Evolutionary conservation across 1,140 invertebrate species (phyloP).

Genomic region (Magallana angulata): DNA sequence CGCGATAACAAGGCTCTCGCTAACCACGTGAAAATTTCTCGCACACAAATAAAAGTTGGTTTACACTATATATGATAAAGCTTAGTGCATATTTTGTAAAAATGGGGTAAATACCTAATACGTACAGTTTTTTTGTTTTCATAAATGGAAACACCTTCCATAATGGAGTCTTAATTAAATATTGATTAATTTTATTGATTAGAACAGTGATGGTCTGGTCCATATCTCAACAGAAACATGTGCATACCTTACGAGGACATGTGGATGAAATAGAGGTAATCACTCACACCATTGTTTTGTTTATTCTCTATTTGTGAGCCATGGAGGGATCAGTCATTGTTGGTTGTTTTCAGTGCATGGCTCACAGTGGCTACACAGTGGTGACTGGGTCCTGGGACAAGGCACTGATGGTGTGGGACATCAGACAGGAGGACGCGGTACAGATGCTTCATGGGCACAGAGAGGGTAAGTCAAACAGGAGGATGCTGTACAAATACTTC

Average conservation of each 20-base stretch:
- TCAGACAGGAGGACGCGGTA: slow-evolving; percentile 57
- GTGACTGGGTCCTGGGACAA: slow-evolving; percentile 73
- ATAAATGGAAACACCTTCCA: too few relatives aligned
- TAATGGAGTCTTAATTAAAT: too few relatives aligned
- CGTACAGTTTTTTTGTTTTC: too few relatives aligned
- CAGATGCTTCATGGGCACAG: slow-evolving; percentile 67
- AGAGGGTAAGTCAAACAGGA: slow-evolving; percentile 67
- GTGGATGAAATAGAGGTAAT: slow-evolving; percentile 69
- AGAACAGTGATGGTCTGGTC: slow-evolving; percentile 70
- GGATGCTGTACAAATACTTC: too few relatives aligned
- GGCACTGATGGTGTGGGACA: slow-evolving; percentile 69
- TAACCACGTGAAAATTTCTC: too few relatives aligned
- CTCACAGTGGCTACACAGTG: slow-evolving; percentile 55
- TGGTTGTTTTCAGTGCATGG: slow-evolving; percentile 66
- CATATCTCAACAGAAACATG: slow-evolving; percentile 56
- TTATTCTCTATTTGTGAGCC: not conserved
- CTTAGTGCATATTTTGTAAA: too few relatives aligned
- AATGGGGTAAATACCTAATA: too few relatives aligned
- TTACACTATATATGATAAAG: too few relatives aligned
- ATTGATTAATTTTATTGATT: not conserved
- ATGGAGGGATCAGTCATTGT: not conserved
- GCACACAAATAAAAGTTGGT: too few relatives aligned
- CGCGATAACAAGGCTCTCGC: too few relatives aligned
- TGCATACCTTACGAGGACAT: slow-evolving; percentile 62
- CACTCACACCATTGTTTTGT: not conserved